Evolutionary conservation across 2,888 invertebrate species (phyloP).

Genomic region (Ischnus inquisitorius): DNA sequence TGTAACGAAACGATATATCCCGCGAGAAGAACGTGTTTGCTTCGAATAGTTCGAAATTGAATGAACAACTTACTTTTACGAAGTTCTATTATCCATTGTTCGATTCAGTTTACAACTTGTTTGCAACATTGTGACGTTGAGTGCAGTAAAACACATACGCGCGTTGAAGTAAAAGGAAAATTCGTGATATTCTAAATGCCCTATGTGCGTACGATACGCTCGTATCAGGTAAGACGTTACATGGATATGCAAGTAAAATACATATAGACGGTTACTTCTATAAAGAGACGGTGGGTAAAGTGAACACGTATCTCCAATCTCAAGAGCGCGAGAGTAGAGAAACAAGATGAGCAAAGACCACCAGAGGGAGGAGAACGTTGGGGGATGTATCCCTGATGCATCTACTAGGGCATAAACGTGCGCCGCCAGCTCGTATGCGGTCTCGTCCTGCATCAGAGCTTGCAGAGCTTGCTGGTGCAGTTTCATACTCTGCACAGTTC

Average conservation of each 20-base stretch:
- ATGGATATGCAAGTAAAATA: slow-evolving; percentile 16
- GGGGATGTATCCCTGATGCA: slow-evolving; percentile 38
- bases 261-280: slow-evolving; percentile 9
- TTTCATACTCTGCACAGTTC: slow-evolving; percentile 44
- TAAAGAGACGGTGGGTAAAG: slow-evolving; percentile 27
- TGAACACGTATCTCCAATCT: slow-evolving; percentile 45
- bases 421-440: slow-evolving; percentile 21
- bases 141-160: background rate
- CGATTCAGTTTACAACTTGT: background rate
- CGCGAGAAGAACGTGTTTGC: background rate
- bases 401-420: slow-evolving; percentile 39
- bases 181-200: slow-evolving; percentile 5
- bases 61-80: background rate
- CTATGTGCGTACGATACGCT: background rate
- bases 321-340: slow-evolving; percentile 18
- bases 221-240: background rate
- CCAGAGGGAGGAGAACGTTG: background rate
- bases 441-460: slow-evolving; percentile 40
- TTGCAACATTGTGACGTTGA: background rate
- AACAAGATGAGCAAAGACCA: slow-evolving; percentile 26
- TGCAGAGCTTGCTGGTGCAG: slow-evolving; percentile 40
- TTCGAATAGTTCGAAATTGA: background rate
- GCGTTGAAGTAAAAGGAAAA: background rate
- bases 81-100: background rate
- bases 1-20: background rate